A percentile compares a stretch with the other conserved stretches of the same genome.
Evolutionary conservation across 2,888 invertebrate genomes (phyloP).

Genomic region (Drosophila prostipennis): DNA sequence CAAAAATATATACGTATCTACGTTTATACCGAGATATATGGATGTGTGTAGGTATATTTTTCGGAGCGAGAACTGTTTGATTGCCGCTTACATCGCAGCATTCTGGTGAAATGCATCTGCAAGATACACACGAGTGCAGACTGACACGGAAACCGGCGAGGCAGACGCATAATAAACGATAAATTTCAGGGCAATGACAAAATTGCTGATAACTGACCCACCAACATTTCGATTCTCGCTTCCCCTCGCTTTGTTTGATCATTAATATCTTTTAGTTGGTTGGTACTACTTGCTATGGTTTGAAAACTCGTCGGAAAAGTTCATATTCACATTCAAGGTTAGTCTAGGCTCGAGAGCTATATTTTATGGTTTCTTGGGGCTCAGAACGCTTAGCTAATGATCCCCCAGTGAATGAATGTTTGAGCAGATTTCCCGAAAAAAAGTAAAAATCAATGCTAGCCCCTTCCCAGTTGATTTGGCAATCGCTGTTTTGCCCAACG

Average conservation of each 20-base stretch:
- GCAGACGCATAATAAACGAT: constrained; percentile 65
- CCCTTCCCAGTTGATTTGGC: constrained; percentile 23
- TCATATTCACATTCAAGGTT: constrained; percentile 56
- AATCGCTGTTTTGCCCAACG: constrained; percentile 41
- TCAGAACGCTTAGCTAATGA: constrained; percentile 26
- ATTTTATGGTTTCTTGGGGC: constrained; percentile 9
- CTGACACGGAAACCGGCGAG: constrained; percentile 34
- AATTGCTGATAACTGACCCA: constrained; percentile 70
- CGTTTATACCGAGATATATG: background rate
- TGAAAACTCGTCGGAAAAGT: constrained; percentile 24
- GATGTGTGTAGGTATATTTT: constrained; percentile 1
- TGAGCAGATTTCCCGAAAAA: constrained; percentile 23
- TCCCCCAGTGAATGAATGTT: constrained; percentile 20
- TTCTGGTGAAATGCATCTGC: constrained; percentile 66
- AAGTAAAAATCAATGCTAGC: constrained; percentile 29
- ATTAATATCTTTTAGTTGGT: constrained; percentile 61
- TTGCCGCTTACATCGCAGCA: constrained; percentile 16
- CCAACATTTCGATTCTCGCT: constrained; percentile 22
- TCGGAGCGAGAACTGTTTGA: constrained; percentile 20
- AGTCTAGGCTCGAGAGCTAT: constrained; percentile 8
- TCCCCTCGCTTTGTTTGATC: constrained; percentile 47
- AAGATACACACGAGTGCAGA: constrained; percentile 56
- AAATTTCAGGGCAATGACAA: constrained; percentile 74
- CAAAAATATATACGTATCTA: constrained; percentile 14
- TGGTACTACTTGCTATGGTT: background rate